These are phyloP conservation scores for Pomacea maculata DNA, from an alignment of 1,140 invertebrate species.

Conservation along the genomic window DNA sequence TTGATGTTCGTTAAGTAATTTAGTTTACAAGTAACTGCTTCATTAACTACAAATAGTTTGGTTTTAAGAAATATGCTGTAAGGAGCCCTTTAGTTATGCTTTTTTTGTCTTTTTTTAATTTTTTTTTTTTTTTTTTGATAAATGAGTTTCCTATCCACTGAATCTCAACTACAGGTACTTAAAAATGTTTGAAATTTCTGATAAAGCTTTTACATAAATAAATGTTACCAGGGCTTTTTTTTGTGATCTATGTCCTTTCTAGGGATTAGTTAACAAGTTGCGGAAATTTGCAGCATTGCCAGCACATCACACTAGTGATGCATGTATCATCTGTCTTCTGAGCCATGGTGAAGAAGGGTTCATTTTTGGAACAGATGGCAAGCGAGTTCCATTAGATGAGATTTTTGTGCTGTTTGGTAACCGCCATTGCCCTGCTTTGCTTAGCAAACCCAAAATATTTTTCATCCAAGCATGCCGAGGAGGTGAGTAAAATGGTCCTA, in stretches of 20 bases:
- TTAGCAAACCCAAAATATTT: constrained; percentile 61
- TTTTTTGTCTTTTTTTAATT: no score
- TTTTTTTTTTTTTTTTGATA: no score
- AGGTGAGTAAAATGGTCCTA: constrained; percentile 38
- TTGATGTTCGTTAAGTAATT: no score
- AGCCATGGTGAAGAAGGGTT: constrained; percentile 60
- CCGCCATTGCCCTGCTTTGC: constrained; percentile 48
- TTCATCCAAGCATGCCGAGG: constrained; percentile 64
- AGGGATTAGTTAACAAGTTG: constrained; percentile 56
- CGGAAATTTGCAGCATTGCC: constrained; percentile 43
- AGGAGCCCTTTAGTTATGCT: no score
- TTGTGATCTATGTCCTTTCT: background rate
- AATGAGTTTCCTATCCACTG: no score
- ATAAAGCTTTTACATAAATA: no score
- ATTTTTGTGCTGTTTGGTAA: constrained; percentile 58
- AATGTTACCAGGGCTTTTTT: no score
- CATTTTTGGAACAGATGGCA: constrained; percentile 59
- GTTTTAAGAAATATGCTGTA: no score
- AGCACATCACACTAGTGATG: constrained; percentile 44
- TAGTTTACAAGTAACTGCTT: no score
- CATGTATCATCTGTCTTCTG: constrained; percentile 54
- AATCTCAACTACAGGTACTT: no score
- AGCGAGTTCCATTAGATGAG: constrained; percentile 52
- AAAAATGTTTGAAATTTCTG: no score
- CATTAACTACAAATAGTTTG: no score